Percentiles rank a stretch among this genome's conserved stretches.
Evolutionary conservation across 1,140 invertebrate genomes (phyloP).

Genomic region (Solenopsis invicta): DNA sequence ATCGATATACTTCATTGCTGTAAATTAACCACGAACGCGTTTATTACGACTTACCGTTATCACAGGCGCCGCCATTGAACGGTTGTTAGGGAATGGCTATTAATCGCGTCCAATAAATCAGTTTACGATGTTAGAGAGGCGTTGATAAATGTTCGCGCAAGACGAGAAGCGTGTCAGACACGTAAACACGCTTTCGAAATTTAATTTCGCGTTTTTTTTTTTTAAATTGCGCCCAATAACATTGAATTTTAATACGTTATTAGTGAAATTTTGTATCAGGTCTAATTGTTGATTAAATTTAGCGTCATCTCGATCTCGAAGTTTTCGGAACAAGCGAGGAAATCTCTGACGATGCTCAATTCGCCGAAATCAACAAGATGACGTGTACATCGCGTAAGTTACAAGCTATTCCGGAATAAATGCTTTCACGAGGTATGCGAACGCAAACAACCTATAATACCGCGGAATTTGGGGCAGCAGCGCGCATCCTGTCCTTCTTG

Average conservation of each 20-base stretch:
- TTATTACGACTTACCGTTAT: slow-evolving; percentile 50
- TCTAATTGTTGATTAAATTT: neutral
- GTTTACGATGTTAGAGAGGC: slow-evolving; percentile 47
- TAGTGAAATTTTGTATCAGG: neutral
- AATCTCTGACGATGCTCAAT: neutral
- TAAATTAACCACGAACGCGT: slow-evolving; percentile 33
- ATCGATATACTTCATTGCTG: slow-evolving; percentile 15
- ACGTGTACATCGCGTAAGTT: neutral
- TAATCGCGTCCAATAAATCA: slow-evolving; percentile 58
- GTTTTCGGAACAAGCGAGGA: neutral
- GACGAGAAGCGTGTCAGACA: slow-evolving; percentile 12
- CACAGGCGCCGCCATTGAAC: slow-evolving; percentile 15
- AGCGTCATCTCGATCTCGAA: neutral
- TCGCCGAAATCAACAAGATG: neutral
- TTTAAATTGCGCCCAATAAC: neutral
- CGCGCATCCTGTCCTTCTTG: slow-evolving; percentile 34
- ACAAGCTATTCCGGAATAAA: neutral
- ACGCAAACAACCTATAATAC: slow-evolving; percentile 50
- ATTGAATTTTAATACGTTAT: neutral
- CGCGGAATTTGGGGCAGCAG: slow-evolving; percentile 69
- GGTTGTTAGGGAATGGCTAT: slow-evolving; percentile 13
- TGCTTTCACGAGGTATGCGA: neutral
- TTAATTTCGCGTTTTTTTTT: neutral
- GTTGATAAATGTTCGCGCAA: slow-evolving; percentile 15
- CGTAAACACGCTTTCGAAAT: neutral